phyloP scores from a whole-genome alignment of 1,140 invertebrate genomes.

The Araneus ventricosus region DNA sequence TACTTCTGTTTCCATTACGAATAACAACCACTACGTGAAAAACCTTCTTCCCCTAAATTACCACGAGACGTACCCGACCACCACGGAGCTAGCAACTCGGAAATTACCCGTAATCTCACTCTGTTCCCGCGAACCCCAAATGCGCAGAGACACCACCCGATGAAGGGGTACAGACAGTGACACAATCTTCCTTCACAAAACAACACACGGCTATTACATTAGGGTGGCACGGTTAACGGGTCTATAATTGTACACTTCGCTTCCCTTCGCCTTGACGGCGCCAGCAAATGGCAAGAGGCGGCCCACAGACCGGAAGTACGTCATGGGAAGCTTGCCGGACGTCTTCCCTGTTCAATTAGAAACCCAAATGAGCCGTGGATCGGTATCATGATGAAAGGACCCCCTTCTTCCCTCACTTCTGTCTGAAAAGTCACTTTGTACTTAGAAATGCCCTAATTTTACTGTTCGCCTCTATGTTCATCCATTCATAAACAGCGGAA shows the following conservation, averaged over 20 bases:
- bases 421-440: too few relatives aligned
- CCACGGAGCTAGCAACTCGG: background rate
- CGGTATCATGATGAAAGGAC: background rate
- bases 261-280: background rate
- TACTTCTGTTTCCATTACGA: too few relatives aligned
- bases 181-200: background rate
- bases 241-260: constrained; percentile 47
- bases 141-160: background rate
- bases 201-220: background rate
- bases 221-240: constrained; percentile 28
- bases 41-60: too few relatives aligned
- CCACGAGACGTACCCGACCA: background rate
- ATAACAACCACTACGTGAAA: too few relatives aligned
- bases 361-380: constrained; percentile 50
- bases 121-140: background rate
- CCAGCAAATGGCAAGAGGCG: background rate
- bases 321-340: constrained; percentile 55
- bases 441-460: too few relatives aligned
- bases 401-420: background rate
- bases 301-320: constrained; percentile 41
- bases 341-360: constrained; percentile 45
- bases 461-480: too few relatives aligned
- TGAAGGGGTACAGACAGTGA: background rate
- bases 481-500: too few relatives aligned
- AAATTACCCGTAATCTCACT: background rate